Evolutionary conservation across 2,888 invertebrate species (phyloP).

Genomic region (Pyralis farinalis): DNA sequence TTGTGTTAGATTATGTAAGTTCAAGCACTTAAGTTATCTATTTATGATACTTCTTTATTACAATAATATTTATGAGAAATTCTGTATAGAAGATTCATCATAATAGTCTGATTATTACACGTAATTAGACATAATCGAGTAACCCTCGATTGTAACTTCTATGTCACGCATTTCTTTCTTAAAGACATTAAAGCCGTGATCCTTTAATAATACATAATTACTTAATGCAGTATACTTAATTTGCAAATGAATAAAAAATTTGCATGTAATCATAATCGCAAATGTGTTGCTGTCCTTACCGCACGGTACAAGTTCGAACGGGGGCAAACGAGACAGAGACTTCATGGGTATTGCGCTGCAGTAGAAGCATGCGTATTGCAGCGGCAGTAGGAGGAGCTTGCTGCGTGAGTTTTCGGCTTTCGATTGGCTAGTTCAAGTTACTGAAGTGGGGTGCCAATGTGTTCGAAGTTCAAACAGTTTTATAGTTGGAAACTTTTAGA

Average conservation of each 20-base stretch:
- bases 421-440: slow-evolving; percentile 55
- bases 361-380: slow-evolving; percentile 72
- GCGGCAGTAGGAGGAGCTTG: slow-evolving; percentile 63
- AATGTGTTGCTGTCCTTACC: slow-evolving; percentile 45
- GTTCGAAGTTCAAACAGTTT: slow-evolving; percentile 56
- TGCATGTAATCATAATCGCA: slow-evolving; percentile 66
- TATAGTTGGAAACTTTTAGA: slow-evolving; percentile 63
- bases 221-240: slow-evolving; percentile 69
- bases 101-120: slow-evolving; percentile 13
- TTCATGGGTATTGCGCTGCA: slow-evolving; percentile 45
- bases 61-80: not conserved
- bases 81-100: not conserved
- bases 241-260: slow-evolving; percentile 75
- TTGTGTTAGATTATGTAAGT: too few species aligned
- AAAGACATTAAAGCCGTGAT: slow-evolving; percentile 38
- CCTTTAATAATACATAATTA: slow-evolving; percentile 70
- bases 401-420: slow-evolving; percentile 44
- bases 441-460: slow-evolving; percentile 60
- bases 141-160: slow-evolving; percentile 29
- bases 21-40: too few species aligned
- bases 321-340: slow-evolving; percentile 48
- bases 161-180: slow-evolving; percentile 40
- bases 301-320: slow-evolving; percentile 22
- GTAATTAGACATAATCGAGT: slow-evolving; percentile 23
- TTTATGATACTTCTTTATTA: not conserved